phyloP scores from a whole-genome alignment of 2,113 vertebrate genomes.

The Cololabis saira region DNA sequence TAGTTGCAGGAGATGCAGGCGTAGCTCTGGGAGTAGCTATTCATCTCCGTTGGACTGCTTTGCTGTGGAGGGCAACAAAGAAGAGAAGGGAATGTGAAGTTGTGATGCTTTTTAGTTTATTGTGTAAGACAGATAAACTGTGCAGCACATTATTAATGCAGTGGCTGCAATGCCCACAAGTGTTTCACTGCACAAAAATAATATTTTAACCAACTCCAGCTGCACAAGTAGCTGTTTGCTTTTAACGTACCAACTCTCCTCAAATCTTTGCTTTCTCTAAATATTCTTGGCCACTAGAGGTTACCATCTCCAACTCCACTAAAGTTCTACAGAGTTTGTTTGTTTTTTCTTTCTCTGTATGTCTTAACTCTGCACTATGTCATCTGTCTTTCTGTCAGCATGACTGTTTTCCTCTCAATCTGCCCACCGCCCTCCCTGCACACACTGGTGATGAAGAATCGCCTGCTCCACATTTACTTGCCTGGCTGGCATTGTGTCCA shows the following conservation, averaged over 20 bases:
- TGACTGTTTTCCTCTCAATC: conserved; percentile 5
- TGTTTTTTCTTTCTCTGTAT: too few species aligned
- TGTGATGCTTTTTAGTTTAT: background rate
- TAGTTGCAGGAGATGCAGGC: conserved; percentile 1
- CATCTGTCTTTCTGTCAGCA: conserved; percentile 18
- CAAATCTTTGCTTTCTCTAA: too few species aligned
- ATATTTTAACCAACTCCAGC: too few species aligned
- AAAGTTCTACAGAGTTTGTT: too few species aligned
- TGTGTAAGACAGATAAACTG: background rate
- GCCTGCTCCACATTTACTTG: conserved; percentile 42
- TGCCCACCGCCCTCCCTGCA: conserved; percentile 13
- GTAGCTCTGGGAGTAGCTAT: background rate
- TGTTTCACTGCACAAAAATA: conserved; percentile 6
- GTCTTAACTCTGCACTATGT: conserved; percentile 11
- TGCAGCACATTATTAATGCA: background rate
- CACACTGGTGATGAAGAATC: conserved; percentile 1
- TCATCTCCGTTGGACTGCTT: background rate
- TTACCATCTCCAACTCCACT: too few species aligned
- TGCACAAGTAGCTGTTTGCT: too few species aligned
- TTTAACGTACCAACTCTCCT: too few species aligned
- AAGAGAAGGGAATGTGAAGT: background rate
- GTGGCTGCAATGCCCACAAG: background rate
- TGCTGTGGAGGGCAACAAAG: background rate
- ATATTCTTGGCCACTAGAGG: too few species aligned
- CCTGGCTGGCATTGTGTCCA: conserved; percentile 52